Percentiles rank a stretch among this genome's conserved stretches.
Evolutionary conservation across 2,888 invertebrate species (phyloP).

Genomic region (Drosophila nr. perissopoda): DNA sequence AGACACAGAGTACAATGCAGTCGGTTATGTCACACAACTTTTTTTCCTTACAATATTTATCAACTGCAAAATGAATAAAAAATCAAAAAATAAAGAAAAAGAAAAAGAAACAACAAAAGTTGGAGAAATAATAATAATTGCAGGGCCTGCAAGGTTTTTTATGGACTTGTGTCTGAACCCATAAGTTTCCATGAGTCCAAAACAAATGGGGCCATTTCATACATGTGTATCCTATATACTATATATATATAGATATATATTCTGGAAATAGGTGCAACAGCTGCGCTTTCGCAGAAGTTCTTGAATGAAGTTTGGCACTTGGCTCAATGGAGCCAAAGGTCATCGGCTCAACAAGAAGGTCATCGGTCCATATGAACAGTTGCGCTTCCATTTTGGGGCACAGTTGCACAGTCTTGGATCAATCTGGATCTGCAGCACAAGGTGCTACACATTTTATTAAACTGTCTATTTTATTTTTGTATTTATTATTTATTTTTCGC

Average conservation of each 20-base stretch:
- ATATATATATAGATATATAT: not conserved
- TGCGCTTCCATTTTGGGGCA: not conserved
- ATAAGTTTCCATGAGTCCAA: not conserved
- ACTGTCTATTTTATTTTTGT: no score
- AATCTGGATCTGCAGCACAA: no score
- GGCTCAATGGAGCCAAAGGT: not conserved
- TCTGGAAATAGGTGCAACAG: not conserved
- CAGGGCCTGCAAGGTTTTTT: slow-evolving; percentile 69
- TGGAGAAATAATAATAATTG: slow-evolving; percentile 13
- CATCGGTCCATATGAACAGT: no score
- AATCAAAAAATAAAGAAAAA: not conserved
- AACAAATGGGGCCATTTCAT: not conserved
- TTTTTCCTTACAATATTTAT: not conserved
- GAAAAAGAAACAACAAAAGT: not conserved
- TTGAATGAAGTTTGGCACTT: not conserved
- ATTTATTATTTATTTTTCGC: not conserved
- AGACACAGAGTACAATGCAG: not conserved
- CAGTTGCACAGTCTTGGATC: not conserved
- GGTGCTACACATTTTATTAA: not conserved
- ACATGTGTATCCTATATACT: not conserved
- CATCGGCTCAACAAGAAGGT: not conserved
- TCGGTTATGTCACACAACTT: not conserved
- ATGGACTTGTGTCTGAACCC: slow-evolving; percentile 39
- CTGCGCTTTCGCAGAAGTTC: not conserved
- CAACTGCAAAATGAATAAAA: not conserved